Evolutionary conservation across 64 coral and sea anemone species (phyloP).

Genomic region (Astreopora myriophthalma): DNA sequence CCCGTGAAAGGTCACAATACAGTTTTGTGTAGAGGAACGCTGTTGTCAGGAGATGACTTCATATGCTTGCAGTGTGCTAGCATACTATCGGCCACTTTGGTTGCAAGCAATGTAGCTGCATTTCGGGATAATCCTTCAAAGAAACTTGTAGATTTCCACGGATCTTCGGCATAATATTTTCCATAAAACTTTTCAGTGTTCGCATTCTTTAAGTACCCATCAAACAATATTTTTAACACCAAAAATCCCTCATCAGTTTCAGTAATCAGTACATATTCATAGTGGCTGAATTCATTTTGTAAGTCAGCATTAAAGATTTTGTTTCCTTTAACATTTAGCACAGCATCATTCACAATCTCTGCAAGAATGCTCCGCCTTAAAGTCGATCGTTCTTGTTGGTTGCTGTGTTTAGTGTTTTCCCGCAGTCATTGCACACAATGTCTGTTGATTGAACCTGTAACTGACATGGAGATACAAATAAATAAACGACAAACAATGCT

Average conservation of each 20-base stretch:
- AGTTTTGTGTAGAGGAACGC: not conserved
- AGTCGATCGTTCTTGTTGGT: not conserved
- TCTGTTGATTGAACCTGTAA: conserved; percentile 16
- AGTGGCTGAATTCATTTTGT: not conserved
- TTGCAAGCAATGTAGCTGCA: not conserved
- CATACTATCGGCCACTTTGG: not conserved
- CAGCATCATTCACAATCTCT: not conserved
- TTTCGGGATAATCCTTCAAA: conserved; percentile 37
- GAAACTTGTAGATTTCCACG: not conserved
- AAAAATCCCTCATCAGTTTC: not conserved
- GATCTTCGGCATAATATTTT: not conserved
- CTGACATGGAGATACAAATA: too few species aligned
- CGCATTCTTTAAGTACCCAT: conserved; percentile 24
- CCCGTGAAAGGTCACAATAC: too few species aligned
- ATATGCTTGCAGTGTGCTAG: not conserved
- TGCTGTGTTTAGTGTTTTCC: conserved; percentile 2
- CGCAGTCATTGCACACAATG: conserved; percentile 3
- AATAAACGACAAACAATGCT: not conserved
- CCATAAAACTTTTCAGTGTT: not conserved
- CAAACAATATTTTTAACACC: too few species aligned
- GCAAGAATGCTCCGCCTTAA: not conserved
- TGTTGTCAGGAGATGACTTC: not conserved
- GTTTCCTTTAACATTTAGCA: not conserved
- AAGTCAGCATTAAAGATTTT: not conserved
- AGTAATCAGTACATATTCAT: not conserved